These are phyloP conservation scores for Nemotelus nigrinus DNA, from an alignment of 2,888 invertebrate species.

Conservation along the genomic window DNA sequence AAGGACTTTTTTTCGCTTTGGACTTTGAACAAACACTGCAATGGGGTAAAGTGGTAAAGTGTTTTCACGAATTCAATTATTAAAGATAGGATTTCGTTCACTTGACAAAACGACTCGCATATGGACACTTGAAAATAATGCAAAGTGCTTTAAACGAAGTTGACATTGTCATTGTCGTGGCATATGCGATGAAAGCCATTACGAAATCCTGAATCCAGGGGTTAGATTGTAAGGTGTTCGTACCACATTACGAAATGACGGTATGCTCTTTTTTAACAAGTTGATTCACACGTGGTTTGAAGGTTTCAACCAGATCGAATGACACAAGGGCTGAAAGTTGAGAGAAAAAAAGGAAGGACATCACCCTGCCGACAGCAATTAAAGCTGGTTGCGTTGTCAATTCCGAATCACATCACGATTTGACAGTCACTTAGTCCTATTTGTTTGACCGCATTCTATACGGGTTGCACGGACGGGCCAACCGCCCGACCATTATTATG, in stretches of 20 bases:
- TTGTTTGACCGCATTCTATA: conserved; percentile 33
- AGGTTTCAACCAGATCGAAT: conserved; percentile 32
- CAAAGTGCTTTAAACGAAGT: conserved; percentile 37
- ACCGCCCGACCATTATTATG: conserved; percentile 35
- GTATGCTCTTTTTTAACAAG: conserved; percentile 24
- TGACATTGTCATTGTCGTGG: conserved; percentile 25
- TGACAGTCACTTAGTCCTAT: conserved; percentile 44
- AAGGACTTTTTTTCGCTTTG: conserved; percentile 8
- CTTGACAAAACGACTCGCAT: conserved; percentile 34
- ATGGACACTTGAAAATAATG: conserved; percentile 37
- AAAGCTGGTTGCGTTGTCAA: conserved; percentile 37
- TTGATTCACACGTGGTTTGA: conserved; percentile 20
- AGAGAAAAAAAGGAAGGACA: conserved; percentile 8
- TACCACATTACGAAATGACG: background rate
- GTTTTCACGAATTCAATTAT: conserved; percentile 37
- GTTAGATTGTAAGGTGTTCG: background rate
- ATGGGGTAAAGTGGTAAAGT: conserved; percentile 21
- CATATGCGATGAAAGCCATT: conserved; percentile 41
- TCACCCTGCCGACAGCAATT: conserved; percentile 10
- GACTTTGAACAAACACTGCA: conserved; percentile 12
- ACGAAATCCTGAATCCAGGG: conserved; percentile 13
- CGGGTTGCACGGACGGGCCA: conserved; percentile 27
- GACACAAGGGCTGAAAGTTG: conserved; percentile 11
- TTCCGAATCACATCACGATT: conserved; percentile 40
- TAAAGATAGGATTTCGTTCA: conserved; percentile 33